phyloP scores from a whole-genome alignment of 2,888 invertebrate genomes.

The Athalia rosae region DNA sequence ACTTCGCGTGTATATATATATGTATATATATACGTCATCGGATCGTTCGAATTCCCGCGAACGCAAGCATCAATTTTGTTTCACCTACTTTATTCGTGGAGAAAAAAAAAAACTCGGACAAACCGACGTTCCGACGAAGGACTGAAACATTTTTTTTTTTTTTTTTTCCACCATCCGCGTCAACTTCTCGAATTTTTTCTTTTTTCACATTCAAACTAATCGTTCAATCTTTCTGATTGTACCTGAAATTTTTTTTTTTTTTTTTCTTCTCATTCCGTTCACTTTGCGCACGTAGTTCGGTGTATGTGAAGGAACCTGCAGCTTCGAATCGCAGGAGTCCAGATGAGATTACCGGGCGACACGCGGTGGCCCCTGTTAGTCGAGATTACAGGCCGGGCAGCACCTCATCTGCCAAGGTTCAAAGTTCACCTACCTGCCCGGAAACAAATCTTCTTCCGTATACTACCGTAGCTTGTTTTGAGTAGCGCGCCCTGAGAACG shows the following conservation, averaged over 20 bases:
- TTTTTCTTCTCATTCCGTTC: background rate
- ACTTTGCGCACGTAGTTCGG: background rate
- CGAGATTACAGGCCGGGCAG: slow-evolving; percentile 66
- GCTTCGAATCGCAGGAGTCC: slow-evolving; percentile 3
- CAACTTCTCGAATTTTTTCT: background rate
- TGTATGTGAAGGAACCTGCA: slow-evolving; percentile 14
- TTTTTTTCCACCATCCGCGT: background rate
- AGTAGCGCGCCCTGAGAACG: slow-evolving; percentile 15
- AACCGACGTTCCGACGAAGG: background rate
- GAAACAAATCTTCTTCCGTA: slow-evolving; percentile 65
- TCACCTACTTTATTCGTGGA: background rate
- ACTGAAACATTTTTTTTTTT: no score
- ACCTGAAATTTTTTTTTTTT: background rate
- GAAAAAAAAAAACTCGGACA: background rate
- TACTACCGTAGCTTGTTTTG: slow-evolving; percentile 17
- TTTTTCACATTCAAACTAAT: no score
- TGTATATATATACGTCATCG: background rate
- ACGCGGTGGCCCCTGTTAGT: slow-evolving; percentile 56
- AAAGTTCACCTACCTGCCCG: slow-evolving; percentile 66
- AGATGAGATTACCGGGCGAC: slow-evolving; percentile 46
- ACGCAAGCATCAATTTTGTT: background rate
- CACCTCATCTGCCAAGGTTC: slow-evolving; percentile 67
- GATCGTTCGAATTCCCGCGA: background rate
- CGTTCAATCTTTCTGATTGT: no score
- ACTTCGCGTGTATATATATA: background rate